Conservation (phyloP, 2,797 vertebrate genomes). For the Rhincodon typus region DNA sequence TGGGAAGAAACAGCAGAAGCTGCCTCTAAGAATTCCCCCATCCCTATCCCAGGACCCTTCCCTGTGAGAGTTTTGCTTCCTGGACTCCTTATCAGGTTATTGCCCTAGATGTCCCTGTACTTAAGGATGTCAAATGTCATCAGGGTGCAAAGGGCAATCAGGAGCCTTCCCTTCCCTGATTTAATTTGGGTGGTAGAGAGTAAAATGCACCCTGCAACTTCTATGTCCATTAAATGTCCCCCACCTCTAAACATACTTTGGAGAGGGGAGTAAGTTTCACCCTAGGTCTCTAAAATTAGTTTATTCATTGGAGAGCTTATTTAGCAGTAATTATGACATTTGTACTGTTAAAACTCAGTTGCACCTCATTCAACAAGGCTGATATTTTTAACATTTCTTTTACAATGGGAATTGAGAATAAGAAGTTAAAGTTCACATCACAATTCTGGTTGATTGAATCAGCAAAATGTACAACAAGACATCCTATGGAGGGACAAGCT, state of each 20-base stretch:
- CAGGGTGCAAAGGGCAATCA: too few relatives aligned
- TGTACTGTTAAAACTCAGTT: not conserved
- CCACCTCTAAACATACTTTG: not conserved
- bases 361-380: not conserved
- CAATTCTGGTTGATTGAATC: not conserved
- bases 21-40: too few relatives aligned
- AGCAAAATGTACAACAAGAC: not conserved
- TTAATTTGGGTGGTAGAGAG: too few relatives aligned
- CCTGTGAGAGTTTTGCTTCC: too few relatives aligned
- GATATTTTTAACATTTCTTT: not conserved
- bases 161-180: too few relatives aligned
- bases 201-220: too few relatives aligned
- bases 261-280: not conserved
- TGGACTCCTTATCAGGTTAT: too few relatives aligned
- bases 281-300: not conserved
- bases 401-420: not conserved
- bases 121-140: too few relatives aligned
- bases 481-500: not conserved
- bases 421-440: not conserved
- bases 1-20: too few relatives aligned
- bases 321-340: not conserved
- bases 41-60: too few relatives aligned
- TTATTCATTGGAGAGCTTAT: not conserved
- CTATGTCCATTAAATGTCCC: too few relatives aligned
- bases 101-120: too few relatives aligned